A percentile compares a stretch with the other conserved stretches of the same genome.
phyloP scores from a whole-genome alignment of 2,888 invertebrate genomes.

The Automeris io region DNA sequence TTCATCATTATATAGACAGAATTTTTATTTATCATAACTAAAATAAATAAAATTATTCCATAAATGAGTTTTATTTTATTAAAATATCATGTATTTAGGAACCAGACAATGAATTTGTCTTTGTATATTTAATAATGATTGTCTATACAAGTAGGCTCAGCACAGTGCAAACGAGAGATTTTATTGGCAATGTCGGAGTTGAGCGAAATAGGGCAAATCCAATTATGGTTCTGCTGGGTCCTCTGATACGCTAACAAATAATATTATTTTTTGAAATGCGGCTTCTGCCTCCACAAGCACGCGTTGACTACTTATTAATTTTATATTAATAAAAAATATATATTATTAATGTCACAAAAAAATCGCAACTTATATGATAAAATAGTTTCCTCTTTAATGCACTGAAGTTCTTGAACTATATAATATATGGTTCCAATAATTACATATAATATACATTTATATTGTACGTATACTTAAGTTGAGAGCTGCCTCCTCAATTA shows the following conservation, averaged over 20 bases:
- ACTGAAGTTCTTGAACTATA: no score
- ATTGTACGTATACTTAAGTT: no score
- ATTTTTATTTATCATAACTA: no score
- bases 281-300: constrained; percentile 12
- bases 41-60: not conserved
- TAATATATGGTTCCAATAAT: no score
- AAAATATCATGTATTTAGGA: constrained; percentile 1
- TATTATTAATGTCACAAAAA: no score
- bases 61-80: constrained; percentile 3
- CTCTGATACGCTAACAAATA: constrained; percentile 23
- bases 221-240: constrained; percentile 27
- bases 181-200: constrained; percentile 22
- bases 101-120: not conserved
- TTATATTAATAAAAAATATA: not conserved
- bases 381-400: no score
- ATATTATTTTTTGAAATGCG: constrained; percentile 31
- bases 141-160: constrained; percentile 12
- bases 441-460: no score
- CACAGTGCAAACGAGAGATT: constrained; percentile 18
- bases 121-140: constrained; percentile 10
- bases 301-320: constrained; percentile 5
- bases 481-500: no score
- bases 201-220: constrained; percentile 24
- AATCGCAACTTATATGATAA: no score
- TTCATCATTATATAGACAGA: not conserved